Evolutionary conservation across 2,888 invertebrate genomes (phyloP).

Genomic region (Taenaris catops): DNA sequence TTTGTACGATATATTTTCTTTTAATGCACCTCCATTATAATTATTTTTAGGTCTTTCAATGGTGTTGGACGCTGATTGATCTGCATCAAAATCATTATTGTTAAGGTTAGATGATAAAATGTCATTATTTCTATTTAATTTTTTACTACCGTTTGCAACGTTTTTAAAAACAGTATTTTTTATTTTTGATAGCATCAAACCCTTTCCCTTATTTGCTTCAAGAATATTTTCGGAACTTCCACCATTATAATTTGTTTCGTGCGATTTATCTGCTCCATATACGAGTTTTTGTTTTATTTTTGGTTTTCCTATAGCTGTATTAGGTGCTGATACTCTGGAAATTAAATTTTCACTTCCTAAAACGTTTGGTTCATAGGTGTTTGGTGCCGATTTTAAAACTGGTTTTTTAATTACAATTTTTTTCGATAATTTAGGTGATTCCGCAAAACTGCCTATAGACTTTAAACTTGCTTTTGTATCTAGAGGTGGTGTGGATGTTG

Average conservation of each 20-base stretch:
- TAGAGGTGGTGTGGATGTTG: constrained; percentile 17
- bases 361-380: constrained; percentile 10
- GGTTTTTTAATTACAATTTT: not conserved
- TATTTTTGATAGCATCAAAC: constrained; percentile 8
- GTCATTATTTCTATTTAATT: not conserved
- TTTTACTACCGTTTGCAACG: too few relatives aligned
- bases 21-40: constrained; percentile 27
- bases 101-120: not conserved
- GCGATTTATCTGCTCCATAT: constrained; percentile 1
- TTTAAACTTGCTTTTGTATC: too few relatives aligned
- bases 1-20: constrained; percentile 56
- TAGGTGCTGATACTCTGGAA: constrained; percentile 6
- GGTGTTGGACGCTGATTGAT: constrained; percentile 14
- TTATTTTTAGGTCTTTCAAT: constrained; percentile 3
- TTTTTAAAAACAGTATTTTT: constrained; percentile 4
- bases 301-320: not conserved
- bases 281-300: not conserved
- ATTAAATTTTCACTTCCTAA: constrained; percentile 18
- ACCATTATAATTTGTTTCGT: not conserved
- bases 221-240: not conserved
- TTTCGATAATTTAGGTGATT: not conserved
- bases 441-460: not conserved
- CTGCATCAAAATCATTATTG: constrained; percentile 3
- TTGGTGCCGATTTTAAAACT: constrained; percentile 4
- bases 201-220: constrained; percentile 4